Base-by-base conservation (phyloP, 2,888 invertebrate species). In the Tenthredo mesomela region DNA sequence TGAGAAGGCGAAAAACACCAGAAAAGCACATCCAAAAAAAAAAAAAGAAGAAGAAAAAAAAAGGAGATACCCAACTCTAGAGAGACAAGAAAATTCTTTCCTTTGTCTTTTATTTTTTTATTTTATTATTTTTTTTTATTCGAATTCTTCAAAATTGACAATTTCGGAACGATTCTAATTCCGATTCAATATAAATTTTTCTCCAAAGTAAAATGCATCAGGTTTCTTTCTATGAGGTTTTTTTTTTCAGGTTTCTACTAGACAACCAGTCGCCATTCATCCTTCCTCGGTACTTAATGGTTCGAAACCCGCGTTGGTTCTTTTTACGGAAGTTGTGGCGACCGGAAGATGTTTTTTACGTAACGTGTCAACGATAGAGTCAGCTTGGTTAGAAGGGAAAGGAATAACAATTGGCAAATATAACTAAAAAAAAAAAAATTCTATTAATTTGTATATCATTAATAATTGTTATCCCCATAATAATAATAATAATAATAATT, bases 271-370 rank as follows among this genome's bases (percentile, higher is more conserved):
- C 12, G 94, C 95, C 86, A 96, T 98, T 89, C 98, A 98, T 94
- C 98, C 98, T 0, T 96, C 97, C 58, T 97, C 97, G 77, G 95
- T 95, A 43, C 94, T 98, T 77, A 96, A 97, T 85, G 95, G 96
- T 73, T 94, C 95, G 85, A 96, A 96, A 85, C 96, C 97, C 7
- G 95, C 95, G 29, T 95, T 96, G 86, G 95, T 99, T 0, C 91
- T 98, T 82, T 99, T 97, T 93, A 96, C 97, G 0, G 98, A 99
- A 94, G 95, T 99, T 73, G 95, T 98, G n/a, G 96, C 97, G 90
- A 98, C 98, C 0, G 95, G 95, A 85, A 96, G 97, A 88, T 95
- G 96, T 87, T 98, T 97, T 94, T 95, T 99, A 92, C 95, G 97
- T 89, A 96, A 96, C 85, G 94, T 97, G 67, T 97, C 97, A 12